Percentiles rank a stretch among this genome's conserved stretches.
phyloP scores from a whole-genome alignment of 2,888 invertebrate species.

The Craniophora ligustri region DNA sequence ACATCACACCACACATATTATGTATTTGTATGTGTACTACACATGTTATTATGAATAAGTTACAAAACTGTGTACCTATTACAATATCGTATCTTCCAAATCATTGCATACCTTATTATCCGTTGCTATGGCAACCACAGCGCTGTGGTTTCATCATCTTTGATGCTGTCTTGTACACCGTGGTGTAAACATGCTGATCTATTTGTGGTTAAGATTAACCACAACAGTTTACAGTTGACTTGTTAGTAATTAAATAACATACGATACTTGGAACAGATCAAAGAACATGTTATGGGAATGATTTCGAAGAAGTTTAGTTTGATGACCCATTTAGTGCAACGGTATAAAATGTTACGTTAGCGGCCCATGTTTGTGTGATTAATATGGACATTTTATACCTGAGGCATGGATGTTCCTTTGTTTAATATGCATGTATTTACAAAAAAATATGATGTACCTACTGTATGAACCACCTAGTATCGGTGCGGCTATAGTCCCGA shows the following conservation, averaged over 20 bases:
- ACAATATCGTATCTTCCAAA: neutral
- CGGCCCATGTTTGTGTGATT: too few species aligned
- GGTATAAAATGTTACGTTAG: too few species aligned
- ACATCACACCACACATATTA: too few species aligned
- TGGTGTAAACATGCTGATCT: constrained; percentile 33
- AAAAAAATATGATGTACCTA: too few species aligned
- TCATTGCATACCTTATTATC: constrained; percentile 1
- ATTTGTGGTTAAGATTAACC: constrained; percentile 19
- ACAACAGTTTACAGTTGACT: constrained; percentile 44
- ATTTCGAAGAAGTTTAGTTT: constrained; percentile 20
- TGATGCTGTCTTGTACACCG: constrained; percentile 9
- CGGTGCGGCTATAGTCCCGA: too few species aligned
- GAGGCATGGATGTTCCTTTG: too few species aligned
- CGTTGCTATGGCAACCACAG: constrained; percentile 17
- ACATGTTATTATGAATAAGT: too few species aligned
- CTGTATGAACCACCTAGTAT: too few species aligned
- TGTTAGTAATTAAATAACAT: constrained; percentile 33
- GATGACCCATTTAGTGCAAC: too few species aligned
- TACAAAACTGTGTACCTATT: neutral
- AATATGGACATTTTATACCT: too few species aligned
- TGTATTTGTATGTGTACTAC: too few species aligned
- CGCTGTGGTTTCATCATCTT: constrained; percentile 32
- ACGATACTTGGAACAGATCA: constrained; percentile 43
- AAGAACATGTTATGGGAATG: constrained; percentile 38
- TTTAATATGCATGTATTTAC: too few species aligned